These are phyloP conservation scores for Synergus japonicus DNA, from an alignment of 2,888 invertebrate species.

Conservation along the genomic window DNA sequence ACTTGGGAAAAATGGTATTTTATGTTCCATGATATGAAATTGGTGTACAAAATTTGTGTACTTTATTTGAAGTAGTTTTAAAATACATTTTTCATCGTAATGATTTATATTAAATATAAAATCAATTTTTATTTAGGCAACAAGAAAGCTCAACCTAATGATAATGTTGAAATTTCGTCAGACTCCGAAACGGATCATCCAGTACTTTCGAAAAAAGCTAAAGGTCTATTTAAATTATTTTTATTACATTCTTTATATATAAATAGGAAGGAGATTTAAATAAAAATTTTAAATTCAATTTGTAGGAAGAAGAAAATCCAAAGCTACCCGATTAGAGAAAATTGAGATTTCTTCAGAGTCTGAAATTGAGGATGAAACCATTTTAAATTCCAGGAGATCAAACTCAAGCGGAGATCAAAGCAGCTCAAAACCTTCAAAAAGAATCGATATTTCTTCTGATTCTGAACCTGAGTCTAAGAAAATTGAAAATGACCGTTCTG, in stretches of 20 bases:
- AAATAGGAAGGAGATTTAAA: neutral
- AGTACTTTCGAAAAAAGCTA: conserved; percentile 12
- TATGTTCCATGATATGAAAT: conserved; percentile 28
- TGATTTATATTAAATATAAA: too few species aligned
- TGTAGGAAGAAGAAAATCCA: neutral
- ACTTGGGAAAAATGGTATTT: conserved; percentile 7
- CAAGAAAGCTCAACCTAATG: neutral
- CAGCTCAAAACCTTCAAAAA: neutral
- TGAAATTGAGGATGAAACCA: neutral
- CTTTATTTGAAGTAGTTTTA: too few species aligned
- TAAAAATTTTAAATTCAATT: neutral
- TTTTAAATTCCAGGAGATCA: neutral
- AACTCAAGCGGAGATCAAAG: neutral
- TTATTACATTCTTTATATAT: neutral
- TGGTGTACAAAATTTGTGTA: neutral
- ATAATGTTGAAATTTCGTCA: conserved; percentile 22
- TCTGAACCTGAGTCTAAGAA: conserved; percentile 20
- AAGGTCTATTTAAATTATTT: neutral
- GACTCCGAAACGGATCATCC: conserved; percentile 10
- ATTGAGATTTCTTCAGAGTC: conserved; percentile 7
- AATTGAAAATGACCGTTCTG: conserved; percentile 15
- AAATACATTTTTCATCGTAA: too few species aligned
- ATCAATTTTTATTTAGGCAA: neutral
- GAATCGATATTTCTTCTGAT: conserved; percentile 29
- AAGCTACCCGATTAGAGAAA: neutral